phyloP scores from a whole-genome alignment of 2,113 vertebrate species.

The Todiramphus chloris region DNA sequence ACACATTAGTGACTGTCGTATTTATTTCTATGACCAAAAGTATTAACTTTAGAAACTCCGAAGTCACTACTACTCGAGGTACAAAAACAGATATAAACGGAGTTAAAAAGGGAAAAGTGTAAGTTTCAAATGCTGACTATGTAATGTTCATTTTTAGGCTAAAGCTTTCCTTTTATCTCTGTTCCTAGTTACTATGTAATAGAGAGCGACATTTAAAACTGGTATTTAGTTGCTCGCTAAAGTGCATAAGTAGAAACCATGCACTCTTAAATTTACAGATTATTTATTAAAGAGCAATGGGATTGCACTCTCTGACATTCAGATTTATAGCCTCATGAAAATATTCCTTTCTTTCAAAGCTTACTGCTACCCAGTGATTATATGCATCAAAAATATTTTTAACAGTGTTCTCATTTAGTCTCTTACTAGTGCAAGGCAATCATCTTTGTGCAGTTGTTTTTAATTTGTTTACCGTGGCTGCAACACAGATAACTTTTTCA shows the following conservation, averaged over 20 bases:
- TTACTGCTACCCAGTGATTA: neutral
- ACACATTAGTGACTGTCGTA: neutral
- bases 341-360: neutral
- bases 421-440: conserved; percentile 30
- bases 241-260: neutral
- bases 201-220: neutral
- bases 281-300: neutral
- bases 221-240: neutral
- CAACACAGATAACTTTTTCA: conserved; percentile 70
- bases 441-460: conserved; percentile 67
- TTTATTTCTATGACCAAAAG: neutral
- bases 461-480: conserved; percentile 65
- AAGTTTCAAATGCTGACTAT: neutral
- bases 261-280: neutral
- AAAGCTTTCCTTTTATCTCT: neutral
- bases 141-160: neutral
- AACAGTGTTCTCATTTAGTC: conserved; percentile 6
- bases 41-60: neutral
- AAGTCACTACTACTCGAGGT: neutral
- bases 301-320: neutral
- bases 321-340: neutral
- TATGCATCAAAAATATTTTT: neutral
- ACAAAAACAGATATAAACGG: neutral
- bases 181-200: neutral
- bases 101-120: neutral